Base-by-base conservation (phyloP, 2,888 invertebrate genomes). In the Athalia cordata region DNA sequence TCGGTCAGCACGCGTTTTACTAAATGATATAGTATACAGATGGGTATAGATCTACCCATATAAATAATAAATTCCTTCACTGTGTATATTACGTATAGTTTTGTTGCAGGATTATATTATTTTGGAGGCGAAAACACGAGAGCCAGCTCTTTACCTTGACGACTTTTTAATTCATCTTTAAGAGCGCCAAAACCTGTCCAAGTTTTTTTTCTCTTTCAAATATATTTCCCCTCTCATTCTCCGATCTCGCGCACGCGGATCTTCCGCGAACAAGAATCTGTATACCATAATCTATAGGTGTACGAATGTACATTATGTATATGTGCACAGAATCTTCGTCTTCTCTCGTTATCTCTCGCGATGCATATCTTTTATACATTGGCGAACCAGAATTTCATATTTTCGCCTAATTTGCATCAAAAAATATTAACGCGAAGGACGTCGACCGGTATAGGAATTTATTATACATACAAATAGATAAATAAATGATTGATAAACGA, bases 141-240 rank as follows among this genome's bases (percentile, higher is more conserved):
- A 13, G 68, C 15, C 29, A 49, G 47, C 66, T 68, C 68, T n/a
- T 68, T 29, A 43, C 55, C 68, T 68, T 68, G 68, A 68, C 68
- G 68, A 68, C 68, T 68, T 68, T 68, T 68, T 68, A 68, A 68
- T 68, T 68, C 68, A 68, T 68, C 68, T 68, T 29, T 15, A 9
- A 15, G 3, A 50, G 29, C 9, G 29, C 6, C 29, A 13, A 55
- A 55, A 55, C 29, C 13, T 29, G 8, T 43, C 11, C 9, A 13
- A 9, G 9, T 4, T 55, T 6, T 52, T 29, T 6, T 52, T 68
- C 13, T 49, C 49, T 4, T n/a, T 64, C 59, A n/a, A 11, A 59
- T n/a, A n/a, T 11, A 13, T 59, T 59, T 11, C 15, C 11, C 45
- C 9, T 43, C 11, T 43, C 43, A 43, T 43, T 64, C 43, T 43